These are phyloP conservation scores for Chlorodrepanis virens DNA, from an alignment of 2,113 vertebrate genomes.

Conservation along the genomic window DNA sequence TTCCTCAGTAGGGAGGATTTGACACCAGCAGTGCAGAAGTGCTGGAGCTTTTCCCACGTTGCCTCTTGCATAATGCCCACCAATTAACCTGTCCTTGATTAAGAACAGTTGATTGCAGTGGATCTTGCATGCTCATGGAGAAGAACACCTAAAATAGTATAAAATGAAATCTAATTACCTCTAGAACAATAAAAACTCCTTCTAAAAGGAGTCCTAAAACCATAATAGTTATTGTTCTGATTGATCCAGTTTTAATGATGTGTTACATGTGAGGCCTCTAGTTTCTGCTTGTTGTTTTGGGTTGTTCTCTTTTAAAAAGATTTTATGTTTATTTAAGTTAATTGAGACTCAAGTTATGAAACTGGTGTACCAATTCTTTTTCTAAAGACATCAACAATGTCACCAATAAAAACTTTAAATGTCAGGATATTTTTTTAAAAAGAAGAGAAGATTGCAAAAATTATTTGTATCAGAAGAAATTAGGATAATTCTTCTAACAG, in stretches of 20 bases:
- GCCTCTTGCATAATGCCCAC: background rate
- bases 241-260: background rate
- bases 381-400: background rate
- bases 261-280: background rate
- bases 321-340: slow-evolving; percentile 32
- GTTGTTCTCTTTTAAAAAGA: background rate
- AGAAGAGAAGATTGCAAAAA: background rate
- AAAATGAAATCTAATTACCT: background rate
- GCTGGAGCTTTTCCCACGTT: background rate
- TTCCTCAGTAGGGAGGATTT: background rate
- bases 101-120: background rate
- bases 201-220: background rate
- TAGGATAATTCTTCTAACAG: background rate
- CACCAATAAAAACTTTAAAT: background rate
- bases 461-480: background rate
- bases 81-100: background rate
- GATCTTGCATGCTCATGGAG: background rate
- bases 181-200: background rate
- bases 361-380: slow-evolving; percentile 12
- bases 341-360: slow-evolving; percentile 20
- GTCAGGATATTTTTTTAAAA: background rate
- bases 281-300: background rate
- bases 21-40: background rate
- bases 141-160: background rate
- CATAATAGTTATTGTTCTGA: slow-evolving; percentile 9